Evolutionary conservation across 2,113 vertebrate genomes (phyloP).

Genomic region (Gymnorhina tibicen): DNA sequence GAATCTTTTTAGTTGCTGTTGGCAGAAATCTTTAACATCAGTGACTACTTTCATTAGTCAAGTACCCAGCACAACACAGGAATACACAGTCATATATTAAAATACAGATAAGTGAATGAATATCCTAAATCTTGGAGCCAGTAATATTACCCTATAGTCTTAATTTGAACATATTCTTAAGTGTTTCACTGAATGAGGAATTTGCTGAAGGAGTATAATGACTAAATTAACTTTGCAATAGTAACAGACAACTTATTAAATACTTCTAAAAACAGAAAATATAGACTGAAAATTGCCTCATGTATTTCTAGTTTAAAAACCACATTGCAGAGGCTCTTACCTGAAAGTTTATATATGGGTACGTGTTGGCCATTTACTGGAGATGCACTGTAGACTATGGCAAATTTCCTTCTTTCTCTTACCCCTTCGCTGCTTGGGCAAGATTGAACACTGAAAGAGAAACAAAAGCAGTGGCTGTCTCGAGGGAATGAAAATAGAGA

Average conservation of each 20-base stretch:
- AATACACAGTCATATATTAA: neutral
- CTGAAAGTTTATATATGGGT: neutral
- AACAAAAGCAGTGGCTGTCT: neutral
- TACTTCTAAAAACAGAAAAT: neutral
- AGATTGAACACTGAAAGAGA: neutral
- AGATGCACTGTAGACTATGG: neutral
- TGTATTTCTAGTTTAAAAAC: neutral
- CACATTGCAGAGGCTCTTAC: neutral
- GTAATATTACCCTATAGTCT: neutral
- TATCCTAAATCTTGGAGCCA: neutral
- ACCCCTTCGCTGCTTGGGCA: neutral
- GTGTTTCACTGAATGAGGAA: neutral
- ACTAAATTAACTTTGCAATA: neutral
- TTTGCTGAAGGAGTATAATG: neutral
- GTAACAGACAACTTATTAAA: neutral
- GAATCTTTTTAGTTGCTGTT: neutral
- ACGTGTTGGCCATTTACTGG: neutral
- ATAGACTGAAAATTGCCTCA: neutral
- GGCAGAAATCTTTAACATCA: neutral
- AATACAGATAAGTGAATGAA: neutral
- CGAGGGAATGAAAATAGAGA: neutral
- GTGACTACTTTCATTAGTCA: neutral
- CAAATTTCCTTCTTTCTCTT: neutral
- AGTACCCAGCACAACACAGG: neutral
- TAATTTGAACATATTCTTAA: neutral